Base-by-base conservation (phyloP, 2,888 invertebrate genomes). In the Timema podura region DNA sequence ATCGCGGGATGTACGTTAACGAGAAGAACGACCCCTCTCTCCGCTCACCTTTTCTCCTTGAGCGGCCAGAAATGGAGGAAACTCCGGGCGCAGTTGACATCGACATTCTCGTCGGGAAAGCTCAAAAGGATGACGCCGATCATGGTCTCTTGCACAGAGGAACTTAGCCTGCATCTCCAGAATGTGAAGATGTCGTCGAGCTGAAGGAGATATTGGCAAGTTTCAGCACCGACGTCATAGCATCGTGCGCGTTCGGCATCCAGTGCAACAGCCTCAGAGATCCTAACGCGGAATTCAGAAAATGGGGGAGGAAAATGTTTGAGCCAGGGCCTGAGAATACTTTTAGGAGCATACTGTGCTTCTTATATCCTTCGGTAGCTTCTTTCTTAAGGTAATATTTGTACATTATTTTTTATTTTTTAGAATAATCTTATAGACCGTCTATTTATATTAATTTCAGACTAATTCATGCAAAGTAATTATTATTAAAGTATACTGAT, bases 161-260 rank as follows among this genome's bases (percentile, higher is more conserved):
- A 74, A 48, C 69, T 80, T 16, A 49, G 64, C 2, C 68, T 74
- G 66, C 74, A 15, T 49, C 54, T 8, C n/a, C 15, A 45, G 6
- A 70, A 0, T 69, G 57, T 48, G 64, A 74, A 9, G 72, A 75
- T 5, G 68, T 71, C 0, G 71, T 75, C 16, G 75, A 74, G 59
- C 75, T 73, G 7, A 68, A 70, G 66, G 74, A 74, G 30, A 45
- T 73, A 10, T 10, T 71, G 15, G 69, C 72, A 8, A 70, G 77
- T 10, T 77, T 73, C 68, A 73, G 75, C 8, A 76, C 76, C 9
- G 78, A 78, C 68, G 74, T 77, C 6, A 79, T 83, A 5, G 78
- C 78, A 0, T 80, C 80, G 0, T 77, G 81, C 2, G 80, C 84
- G 0, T 84, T 84, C 71, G 84, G 84, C 0, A 79, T 84, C 7